Evolutionary conservation across 1,140 invertebrate genomes (phyloP), one percentile per base, ranked within the genome.

Genomic region (Halesus radiatus): DNA sequence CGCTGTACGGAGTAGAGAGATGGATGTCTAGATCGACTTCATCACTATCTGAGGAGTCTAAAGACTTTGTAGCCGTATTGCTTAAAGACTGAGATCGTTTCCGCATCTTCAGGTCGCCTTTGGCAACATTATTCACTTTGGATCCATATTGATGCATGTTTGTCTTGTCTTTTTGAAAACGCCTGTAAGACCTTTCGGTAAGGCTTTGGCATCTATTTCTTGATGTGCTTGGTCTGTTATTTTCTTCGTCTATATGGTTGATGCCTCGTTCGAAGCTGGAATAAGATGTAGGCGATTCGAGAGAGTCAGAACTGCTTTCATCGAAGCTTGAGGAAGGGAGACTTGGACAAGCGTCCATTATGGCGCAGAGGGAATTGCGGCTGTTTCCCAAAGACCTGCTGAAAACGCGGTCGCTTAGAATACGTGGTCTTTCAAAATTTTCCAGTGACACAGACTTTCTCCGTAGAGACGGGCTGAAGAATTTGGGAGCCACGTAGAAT

Each of bases 41-140:
- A 20, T 83, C 81, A 18, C 32, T 74, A 26, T 75, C 75, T 15
- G 58, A 54, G 13, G 60, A 72, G 18, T 80, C 68, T 50, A 74
- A 56, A n/a, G 23, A 50, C 68, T 22, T 78, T 18, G 15, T 50
- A 32, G 20, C 37, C 58, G 72, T 18, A 60, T 15, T 29, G 64
- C 53, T 37, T n/a, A 82, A 74, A 53, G 81, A 82, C 45, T 80
- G 78, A 5, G 81, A 78, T 74, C 81, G 60, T 60, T 56, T 77
- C 62, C 78, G 62, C 3, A 18, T 37, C 10, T 76, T 66, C 1
- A 53, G n/a, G 7, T 50, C 8, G 26, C 15, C 18, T 20, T 62
- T 23, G 29, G 6, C 10, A n/a, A n/a, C 18, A 8, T 22, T 23
- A 13, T 62, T 45, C 16, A 7, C 2, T 15, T 75, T 56, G 18